A percentile compares a stretch with the other conserved stretches of the same genome.
Conservation (phyloP, 2,888 invertebrate species). For the Campaea margaritaria region DNA sequence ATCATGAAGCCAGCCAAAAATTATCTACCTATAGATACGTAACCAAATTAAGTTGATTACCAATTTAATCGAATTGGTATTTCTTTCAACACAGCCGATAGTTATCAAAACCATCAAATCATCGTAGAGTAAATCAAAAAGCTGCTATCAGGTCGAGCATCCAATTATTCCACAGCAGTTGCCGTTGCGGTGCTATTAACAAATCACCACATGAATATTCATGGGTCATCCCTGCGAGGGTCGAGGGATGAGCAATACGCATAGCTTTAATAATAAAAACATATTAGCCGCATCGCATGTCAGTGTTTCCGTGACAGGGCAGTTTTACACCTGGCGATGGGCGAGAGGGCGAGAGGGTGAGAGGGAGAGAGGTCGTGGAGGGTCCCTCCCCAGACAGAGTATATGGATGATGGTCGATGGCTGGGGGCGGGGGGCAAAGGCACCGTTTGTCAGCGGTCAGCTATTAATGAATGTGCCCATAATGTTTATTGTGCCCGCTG, state of each 20-base stretch:
- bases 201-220: conserved; percentile 82
- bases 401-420: conserved; percentile 60
- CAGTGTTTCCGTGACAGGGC: conserved; percentile 82
- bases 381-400: conserved; percentile 48
- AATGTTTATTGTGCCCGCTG: conserved; percentile 81
- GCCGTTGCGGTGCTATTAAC: conserved; percentile 58
- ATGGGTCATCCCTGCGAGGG: conserved; percentile 69
- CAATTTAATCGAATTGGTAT: background rate
- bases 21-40: no score
- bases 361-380: conserved; percentile 43
- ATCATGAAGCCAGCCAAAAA: no score
- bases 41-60: no score
- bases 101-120: conserved; percentile 21
- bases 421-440: conserved; percentile 57
- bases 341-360: conserved; percentile 56
- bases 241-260: conserved; percentile 72
- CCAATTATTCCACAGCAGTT: conserved; percentile 37
- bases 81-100: background rate
- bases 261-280: conserved; percentile 82
- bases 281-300: conserved; percentile 84
- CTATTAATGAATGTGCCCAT: conserved; percentile 82
- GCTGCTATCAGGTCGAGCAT: conserved; percentile 23
- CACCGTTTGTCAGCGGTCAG: conserved; percentile 81
- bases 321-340: conserved; percentile 82
- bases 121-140: conserved; percentile 28